Conservation (phyloP, 2,888 invertebrate species). For the Penaeus monodon region DNA sequence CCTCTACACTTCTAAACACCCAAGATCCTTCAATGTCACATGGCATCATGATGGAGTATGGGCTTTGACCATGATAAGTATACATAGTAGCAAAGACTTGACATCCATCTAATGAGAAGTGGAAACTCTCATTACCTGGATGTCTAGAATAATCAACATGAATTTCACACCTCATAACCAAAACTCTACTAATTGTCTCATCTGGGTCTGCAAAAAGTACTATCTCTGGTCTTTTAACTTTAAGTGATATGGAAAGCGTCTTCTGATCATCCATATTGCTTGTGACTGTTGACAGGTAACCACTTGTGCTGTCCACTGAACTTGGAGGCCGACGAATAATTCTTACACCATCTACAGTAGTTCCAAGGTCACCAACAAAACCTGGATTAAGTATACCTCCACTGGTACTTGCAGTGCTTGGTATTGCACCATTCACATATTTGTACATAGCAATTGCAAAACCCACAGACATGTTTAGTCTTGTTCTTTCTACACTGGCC, state of each 20-base stretch:
- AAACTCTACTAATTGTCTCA: slow-evolving; percentile 49
- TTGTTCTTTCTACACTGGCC: slow-evolving; percentile 80
- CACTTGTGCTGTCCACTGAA: slow-evolving; percentile 75
- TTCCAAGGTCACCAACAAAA: slow-evolving; percentile 76
- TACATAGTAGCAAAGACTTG: slow-evolving; percentile 58
- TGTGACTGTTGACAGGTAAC: slow-evolving; percentile 74
- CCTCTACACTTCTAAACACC: slow-evolving; percentile 75
- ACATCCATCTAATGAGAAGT: slow-evolving; percentile 50
- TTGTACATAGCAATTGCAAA: slow-evolving; percentile 76
- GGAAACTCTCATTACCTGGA: slow-evolving; percentile 62
- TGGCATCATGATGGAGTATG: slow-evolving; percentile 61
- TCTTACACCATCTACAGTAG: slow-evolving; percentile 67
- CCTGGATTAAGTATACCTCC: slow-evolving; percentile 81
- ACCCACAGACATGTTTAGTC: slow-evolving; percentile 81
- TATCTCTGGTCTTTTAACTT: slow-evolving; percentile 58
- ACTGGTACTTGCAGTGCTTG: slow-evolving; percentile 76
- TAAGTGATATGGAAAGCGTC: slow-evolving; percentile 59
- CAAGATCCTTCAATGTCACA: slow-evolving; percentile 53
- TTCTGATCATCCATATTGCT: slow-evolving; percentile 55
- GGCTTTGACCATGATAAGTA: slow-evolving; percentile 40
- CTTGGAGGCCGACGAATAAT: slow-evolving; percentile 71
- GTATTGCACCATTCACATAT: slow-evolving; percentile 77
- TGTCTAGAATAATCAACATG: slow-evolving; percentile 62
- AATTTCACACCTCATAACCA: slow-evolving; percentile 58
- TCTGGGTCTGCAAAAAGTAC: slow-evolving; percentile 62